A percentile compares a stretch with the other conserved stretches of the same genome.
phyloP scores from a whole-genome alignment of 2,113 vertebrate species.

The Eulacestoma nigropectus region DNA sequence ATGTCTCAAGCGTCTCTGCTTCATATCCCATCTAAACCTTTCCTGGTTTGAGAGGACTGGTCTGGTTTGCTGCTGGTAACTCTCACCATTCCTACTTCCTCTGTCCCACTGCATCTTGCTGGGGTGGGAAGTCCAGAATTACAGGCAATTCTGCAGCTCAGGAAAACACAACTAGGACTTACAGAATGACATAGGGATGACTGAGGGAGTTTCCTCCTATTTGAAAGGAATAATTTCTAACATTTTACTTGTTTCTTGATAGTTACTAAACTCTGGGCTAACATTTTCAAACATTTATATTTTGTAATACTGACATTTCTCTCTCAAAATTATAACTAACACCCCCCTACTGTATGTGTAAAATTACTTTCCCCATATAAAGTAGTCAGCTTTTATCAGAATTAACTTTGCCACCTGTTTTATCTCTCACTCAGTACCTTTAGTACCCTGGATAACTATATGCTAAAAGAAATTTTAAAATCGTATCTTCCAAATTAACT shows the following conservation, averaged over 20 bases:
- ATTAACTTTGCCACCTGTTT: not conserved
- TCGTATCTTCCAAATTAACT: not conserved
- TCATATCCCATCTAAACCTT: not conserved
- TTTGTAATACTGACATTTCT: not conserved
- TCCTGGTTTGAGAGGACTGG: not conserved
- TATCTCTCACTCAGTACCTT: not conserved
- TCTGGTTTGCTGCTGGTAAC: not conserved
- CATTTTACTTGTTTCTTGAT: not conserved
- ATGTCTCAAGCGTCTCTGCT: not conserved
- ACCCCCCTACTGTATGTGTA: not conserved
- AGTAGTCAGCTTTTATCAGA: not conserved
- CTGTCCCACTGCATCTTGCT: not conserved
- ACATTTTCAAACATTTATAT: not conserved
- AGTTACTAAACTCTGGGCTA: not conserved
- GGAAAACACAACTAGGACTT: not conserved
- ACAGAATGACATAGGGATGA: not conserved
- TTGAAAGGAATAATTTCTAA: not conserved
- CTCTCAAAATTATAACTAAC: not conserved
- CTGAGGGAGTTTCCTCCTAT: not conserved
- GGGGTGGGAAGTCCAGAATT: not conserved
- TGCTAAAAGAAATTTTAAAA: not conserved
- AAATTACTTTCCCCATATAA: not conserved
- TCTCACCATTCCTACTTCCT: not conserved
- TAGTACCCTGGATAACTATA: not conserved
- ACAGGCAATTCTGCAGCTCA: not conserved